A percentile compares a stretch with the other conserved stretches of the same genome.
Conservation (phyloP, 2,113 vertebrate genomes). For the Hippolais icterina region DNA sequence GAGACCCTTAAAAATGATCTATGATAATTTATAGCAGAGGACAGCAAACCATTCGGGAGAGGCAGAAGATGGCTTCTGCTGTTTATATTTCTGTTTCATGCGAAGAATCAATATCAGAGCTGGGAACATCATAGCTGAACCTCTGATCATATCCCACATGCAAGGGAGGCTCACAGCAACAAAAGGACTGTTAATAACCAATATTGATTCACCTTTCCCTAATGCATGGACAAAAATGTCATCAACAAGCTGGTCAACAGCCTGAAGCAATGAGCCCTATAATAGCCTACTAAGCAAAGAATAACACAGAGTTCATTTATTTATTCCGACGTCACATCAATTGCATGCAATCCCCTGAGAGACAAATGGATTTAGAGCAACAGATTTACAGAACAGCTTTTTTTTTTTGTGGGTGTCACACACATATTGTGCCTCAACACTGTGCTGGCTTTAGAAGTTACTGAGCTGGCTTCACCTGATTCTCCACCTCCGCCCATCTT, state of each 20-base stretch:
- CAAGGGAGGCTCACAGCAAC: not conserved
- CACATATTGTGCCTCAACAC: accelerated
- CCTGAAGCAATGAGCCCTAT: not conserved
- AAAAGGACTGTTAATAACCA: slow-evolving; percentile 22
- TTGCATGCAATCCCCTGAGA: not conserved
- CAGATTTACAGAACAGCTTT: not conserved
- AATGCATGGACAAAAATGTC: not conserved
- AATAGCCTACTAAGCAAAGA: slow-evolving; percentile 10
- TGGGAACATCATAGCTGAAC: not conserved
- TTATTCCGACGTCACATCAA: not conserved
- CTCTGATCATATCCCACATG: not conserved
- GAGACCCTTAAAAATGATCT: not conserved
- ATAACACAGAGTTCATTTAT: not conserved
- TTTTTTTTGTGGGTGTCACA: not conserved
- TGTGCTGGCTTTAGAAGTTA: not conserved
- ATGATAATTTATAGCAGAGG: not conserved
- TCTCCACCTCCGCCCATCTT: not conserved
- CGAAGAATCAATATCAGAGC: not conserved
- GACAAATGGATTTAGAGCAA: not conserved
- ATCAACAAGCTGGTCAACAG: slow-evolving; percentile 11
- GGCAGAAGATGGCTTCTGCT: not conserved
- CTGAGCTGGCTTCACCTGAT: not conserved
- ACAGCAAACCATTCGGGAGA: not conserved
- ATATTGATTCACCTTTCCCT: slow-evolving; percentile 28
- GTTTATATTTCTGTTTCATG: not conserved